Evolutionary conservation across 2,888 invertebrate genomes (phyloP).

Genomic region (Chaetoderma sp.): DNA sequence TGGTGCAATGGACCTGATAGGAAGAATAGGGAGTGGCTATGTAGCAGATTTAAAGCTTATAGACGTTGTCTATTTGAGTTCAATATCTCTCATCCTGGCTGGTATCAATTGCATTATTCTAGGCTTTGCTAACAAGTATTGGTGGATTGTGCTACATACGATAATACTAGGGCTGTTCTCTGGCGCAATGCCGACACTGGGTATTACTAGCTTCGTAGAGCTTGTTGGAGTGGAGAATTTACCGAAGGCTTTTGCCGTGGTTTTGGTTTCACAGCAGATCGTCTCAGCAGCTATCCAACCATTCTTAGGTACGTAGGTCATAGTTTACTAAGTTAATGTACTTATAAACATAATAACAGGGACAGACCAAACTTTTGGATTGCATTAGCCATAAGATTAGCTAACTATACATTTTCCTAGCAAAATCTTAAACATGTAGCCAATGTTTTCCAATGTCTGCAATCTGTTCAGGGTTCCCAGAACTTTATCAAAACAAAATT

Average conservation of each 20-base stretch:
- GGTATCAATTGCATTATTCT: slow-evolving; percentile 1
- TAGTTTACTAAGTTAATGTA: too few species aligned
- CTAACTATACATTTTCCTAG: too few species aligned
- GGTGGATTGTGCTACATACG: background rate
- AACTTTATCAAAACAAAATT: too few species aligned
- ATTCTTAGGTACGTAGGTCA: slow-evolving; percentile 1
- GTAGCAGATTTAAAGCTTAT: slow-evolving; percentile 22
- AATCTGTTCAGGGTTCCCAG: too few species aligned
- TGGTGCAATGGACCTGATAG: slow-evolving; percentile 17
- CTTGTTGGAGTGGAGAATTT: background rate
- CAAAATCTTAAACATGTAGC: too few species aligned
- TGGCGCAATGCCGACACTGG: background rate
- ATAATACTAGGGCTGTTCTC: background rate
- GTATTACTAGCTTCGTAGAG: background rate
- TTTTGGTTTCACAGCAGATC: background rate
- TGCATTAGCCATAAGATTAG: too few species aligned
- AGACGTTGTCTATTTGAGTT: slow-evolving; percentile 10
- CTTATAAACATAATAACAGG: too few species aligned
- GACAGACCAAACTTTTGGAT: too few species aligned
- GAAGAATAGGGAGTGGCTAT: slow-evolving; percentile 19
- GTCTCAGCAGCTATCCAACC: background rate
- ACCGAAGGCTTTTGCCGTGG: background rate
- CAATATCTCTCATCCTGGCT: background rate
- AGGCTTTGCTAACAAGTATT: background rate
- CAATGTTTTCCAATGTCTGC: too few species aligned